Evolutionary conservation across 92 coral and sea anemone species (phyloP).

Genomic region (Anthopleura xanthogrammica): DNA sequence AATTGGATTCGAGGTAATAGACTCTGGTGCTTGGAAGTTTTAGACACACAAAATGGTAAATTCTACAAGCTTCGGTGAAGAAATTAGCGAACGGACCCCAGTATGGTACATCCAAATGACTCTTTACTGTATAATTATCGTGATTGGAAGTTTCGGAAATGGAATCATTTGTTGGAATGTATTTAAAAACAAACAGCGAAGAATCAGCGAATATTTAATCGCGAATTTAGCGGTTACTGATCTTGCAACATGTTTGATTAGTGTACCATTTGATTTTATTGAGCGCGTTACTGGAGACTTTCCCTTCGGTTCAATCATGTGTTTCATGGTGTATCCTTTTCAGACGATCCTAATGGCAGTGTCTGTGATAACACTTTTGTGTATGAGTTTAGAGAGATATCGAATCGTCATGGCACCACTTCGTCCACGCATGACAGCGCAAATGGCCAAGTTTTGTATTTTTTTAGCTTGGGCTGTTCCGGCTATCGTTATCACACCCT

Average conservation of each 20-base stretch:
- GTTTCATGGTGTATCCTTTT: conserved; percentile 80
- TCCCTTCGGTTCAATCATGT: conserved; percentile 86
- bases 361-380: conserved; percentile 77
- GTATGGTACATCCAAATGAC: conserved; percentile 45
- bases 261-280: conserved; percentile 82
- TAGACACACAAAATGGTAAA: neutral
- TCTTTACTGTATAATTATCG: conserved; percentile 52
- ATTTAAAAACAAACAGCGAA: conserved; percentile 54
- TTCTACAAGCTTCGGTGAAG: neutral
- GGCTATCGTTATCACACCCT: conserved; percentile 75
- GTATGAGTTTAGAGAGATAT: conserved; percentile 89
- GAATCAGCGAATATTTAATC: conserved; percentile 83
- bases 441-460: conserved; percentile 47
- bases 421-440: conserved; percentile 56
- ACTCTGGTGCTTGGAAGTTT: neutral
- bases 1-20: neutral
- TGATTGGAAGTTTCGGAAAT: conserved; percentile 77
- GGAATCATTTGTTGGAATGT: conserved; percentile 56
- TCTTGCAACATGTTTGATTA: conserved; percentile 66
- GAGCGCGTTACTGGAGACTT: conserved; percentile 63
- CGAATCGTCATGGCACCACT: conserved; percentile 81
- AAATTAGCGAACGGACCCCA: neutral
- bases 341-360: conserved; percentile 90
- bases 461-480: conserved; percentile 70
- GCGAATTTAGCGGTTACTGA: conserved; percentile 86